Evolutionary conservation across 1,140 invertebrate species (phyloP), one percentile per base, ranked within the genome.

Genomic region (Daktulosphaira vitifoliae): DNA sequence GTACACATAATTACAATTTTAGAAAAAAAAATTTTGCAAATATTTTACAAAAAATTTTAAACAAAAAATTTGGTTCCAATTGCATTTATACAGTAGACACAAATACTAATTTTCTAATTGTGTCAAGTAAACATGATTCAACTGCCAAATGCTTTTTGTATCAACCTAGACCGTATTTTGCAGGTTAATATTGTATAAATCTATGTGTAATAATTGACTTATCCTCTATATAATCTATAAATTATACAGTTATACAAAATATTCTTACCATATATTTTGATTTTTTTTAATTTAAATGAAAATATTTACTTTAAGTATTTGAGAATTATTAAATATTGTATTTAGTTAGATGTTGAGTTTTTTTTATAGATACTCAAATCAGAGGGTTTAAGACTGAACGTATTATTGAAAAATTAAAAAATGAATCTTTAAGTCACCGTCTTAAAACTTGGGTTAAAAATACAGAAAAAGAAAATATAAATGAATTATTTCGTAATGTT

Each of bases 341-440:
- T n/a, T n/a, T n/a, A n/a, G n/a, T n/a, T n/a, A n/a, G n/a, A n/a
- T n/a, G n/a, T n/a, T n/a, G n/a, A n/a, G n/a, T 11, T 33, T 33
- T 33, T 33, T 33, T 62, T 42, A 26, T n/a, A 62, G 46, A 62
- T 59, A 33, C 29, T 38, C 66, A 59, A 62, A 39, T 66, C 23
- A 46, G 66, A 51, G 62, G n/a, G 1, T 66, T 66, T 42, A 66
- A 66, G 48, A 66, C 66, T 59, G 54, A 59, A 51, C 52, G 66
- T 39, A 56, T 39, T 38, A 25, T 37, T 42, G 23, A 23, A 62
- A 62, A 38, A 2, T 18, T 48, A 38, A 50, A 49, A 2, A 15
- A 59, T 66, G 48, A 66, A 38, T 49, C 23, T 16, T 18, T 49
- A 18, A 59, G 29, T 2, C 39, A 18, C 18, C 46, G 53, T 20